phyloP scores from a whole-genome alignment of 2,888 invertebrate genomes.

The Xanthorhoe spadicearia region DNA sequence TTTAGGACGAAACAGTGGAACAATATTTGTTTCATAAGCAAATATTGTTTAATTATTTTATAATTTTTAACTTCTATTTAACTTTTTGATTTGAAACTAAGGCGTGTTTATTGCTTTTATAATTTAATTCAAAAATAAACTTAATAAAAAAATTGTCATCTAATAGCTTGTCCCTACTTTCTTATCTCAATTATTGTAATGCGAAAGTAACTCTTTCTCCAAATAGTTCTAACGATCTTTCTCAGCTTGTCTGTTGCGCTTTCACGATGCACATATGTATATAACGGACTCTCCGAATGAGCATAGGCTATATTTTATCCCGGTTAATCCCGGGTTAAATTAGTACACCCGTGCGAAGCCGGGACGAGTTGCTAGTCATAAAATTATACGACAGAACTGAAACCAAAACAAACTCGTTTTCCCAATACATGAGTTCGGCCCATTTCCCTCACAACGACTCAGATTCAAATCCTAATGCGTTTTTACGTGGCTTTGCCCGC shows the following conservation, averaged over 20 bases:
- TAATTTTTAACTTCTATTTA: conserved; percentile 17
- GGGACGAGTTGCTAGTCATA: too few relatives aligned
- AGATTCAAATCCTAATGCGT: conserved; percentile 36
- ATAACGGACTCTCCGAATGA: too few relatives aligned
- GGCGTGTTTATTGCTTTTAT: neutral
- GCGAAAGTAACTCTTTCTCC: too few relatives aligned
- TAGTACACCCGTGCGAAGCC: too few relatives aligned
- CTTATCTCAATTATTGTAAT: too few relatives aligned
- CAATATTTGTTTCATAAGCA: conserved; percentile 28
- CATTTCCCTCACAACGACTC: conserved; percentile 22
- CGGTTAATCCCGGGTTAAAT: too few relatives aligned
- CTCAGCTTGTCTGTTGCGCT: too few relatives aligned
- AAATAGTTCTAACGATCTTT: too few relatives aligned
- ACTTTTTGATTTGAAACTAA: neutral
- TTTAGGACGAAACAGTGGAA: conserved; percentile 23
- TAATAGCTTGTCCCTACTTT: too few relatives aligned
- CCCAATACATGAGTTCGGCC: conserved; percentile 19
- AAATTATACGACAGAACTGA: neutral
- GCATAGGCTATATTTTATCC: too few relatives aligned
- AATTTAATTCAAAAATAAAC: neutral
- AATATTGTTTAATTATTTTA: conserved; percentile 22
- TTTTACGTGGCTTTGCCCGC: conserved; percentile 44
- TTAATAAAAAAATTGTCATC: too few relatives aligned
- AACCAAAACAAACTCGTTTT: conserved; percentile 14
- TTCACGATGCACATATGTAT: too few relatives aligned